phyloP scores from a whole-genome alignment of 2,113 vertebrate species.

The Otocyon megalotis region DNA sequence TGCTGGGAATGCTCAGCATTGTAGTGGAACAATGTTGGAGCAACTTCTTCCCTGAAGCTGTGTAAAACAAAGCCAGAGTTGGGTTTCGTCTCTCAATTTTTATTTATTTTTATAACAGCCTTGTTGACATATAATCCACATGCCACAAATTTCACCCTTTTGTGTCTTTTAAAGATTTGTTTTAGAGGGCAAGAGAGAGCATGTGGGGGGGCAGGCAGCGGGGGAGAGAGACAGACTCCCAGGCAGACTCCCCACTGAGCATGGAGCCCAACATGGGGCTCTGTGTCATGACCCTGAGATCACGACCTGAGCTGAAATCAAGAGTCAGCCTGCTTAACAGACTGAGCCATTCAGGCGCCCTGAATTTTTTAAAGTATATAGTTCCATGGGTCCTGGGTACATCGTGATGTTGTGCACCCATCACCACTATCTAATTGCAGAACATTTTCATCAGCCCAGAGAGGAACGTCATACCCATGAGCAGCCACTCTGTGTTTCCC shows the following conservation, averaged over 20 bases:
- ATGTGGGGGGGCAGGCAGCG: too few species aligned
- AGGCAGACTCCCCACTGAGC: too few species aligned
- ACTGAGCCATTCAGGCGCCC: too few species aligned
- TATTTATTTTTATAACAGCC: neutral
- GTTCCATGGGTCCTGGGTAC: neutral
- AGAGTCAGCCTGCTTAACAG: too few species aligned
- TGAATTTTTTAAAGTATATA: neutral
- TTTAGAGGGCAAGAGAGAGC: too few species aligned
- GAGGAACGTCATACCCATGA: neutral
- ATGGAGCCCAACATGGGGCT: too few species aligned
- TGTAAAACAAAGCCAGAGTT: neutral
- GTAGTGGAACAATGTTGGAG: rapidly evolving
- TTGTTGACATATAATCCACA: neutral
- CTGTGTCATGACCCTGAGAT: too few species aligned
- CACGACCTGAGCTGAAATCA: too few species aligned
- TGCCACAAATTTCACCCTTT: neutral
- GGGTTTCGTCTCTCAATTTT: neutral
- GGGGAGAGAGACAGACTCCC: too few species aligned
- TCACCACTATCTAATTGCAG: neutral
- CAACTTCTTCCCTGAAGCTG: neutral
- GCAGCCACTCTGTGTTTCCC: neutral
- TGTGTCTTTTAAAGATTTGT: too few species aligned
- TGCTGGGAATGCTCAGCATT: neutral
- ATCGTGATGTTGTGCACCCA: neutral
- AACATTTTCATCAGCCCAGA: neutral